Conservation (phyloP, 2,888 invertebrate genomes). For the Spisula solida region DNA sequence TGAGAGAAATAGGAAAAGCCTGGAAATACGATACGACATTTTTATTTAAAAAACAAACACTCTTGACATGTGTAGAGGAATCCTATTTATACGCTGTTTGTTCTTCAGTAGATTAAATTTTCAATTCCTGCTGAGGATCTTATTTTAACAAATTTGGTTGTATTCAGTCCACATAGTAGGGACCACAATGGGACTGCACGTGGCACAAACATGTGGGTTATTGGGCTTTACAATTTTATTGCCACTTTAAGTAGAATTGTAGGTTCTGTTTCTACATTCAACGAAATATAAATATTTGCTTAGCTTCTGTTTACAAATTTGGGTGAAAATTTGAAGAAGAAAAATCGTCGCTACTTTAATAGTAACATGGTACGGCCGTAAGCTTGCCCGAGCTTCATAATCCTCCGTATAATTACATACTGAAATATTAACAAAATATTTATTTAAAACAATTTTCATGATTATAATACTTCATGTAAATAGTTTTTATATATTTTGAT, state of each 20-base stretch:
- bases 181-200: constrained; percentile 57
- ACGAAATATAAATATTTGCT: constrained; percentile 64
- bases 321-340: constrained; percentile 37
- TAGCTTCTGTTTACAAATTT: constrained; percentile 55
- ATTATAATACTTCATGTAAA: constrained; percentile 55
- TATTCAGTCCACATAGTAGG: constrained; percentile 44
- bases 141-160: constrained; percentile 61
- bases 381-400: not conserved
- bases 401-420: not conserved
- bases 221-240: constrained; percentile 16
- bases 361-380: constrained; percentile 17
- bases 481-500: constrained; percentile 56
- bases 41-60: constrained; percentile 65
- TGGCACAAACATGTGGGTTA: constrained; percentile 53
- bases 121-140: constrained; percentile 60
- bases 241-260: constrained; percentile 52
- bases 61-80: constrained; percentile 59
- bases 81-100: constrained; percentile 46
- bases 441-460: constrained; percentile 5
- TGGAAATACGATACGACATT: constrained; percentile 62
- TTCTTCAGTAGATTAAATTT: constrained; percentile 56
- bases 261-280: constrained; percentile 53
- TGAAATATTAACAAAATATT: constrained; percentile 11
- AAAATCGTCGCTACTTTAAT: constrained; percentile 46
- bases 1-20: constrained; percentile 54